Percentiles rank a stretch among this genome's conserved stretches.
These are phyloP conservation scores for Melanotaenia trifasciata DNA, from an alignment of 2,797 vertebrate genomes.

Conservation along the genomic window DNA sequence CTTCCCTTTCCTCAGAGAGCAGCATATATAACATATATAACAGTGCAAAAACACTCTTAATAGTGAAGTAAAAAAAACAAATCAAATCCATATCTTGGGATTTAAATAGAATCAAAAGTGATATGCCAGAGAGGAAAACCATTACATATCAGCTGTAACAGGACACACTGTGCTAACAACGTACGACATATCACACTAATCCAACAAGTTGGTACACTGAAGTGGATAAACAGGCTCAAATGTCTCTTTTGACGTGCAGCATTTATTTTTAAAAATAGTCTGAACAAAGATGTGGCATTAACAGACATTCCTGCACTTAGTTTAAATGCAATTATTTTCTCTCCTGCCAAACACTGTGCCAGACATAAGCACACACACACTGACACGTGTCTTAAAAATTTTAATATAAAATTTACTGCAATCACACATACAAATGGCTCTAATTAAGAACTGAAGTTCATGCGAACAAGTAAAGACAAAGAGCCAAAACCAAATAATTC, in stretches of 20 bases:
- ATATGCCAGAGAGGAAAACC: background rate
- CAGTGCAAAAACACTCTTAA: background rate
- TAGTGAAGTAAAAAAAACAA: background rate
- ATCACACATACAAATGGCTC: background rate
- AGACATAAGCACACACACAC: background rate
- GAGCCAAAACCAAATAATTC: slow-evolving; percentile 9
- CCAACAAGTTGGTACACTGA: slow-evolving; percentile 32
- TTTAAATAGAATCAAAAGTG: background rate
- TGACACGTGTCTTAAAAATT: background rate
- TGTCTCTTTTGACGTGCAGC: background rate
- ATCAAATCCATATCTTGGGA: background rate
- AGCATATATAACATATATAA: too few species aligned
- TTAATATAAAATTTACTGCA: background rate
- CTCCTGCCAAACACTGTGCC: background rate
- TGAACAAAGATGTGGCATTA: slow-evolving; percentile 13
- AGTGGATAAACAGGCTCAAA: slow-evolving; percentile 28
- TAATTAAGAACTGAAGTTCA: background rate
- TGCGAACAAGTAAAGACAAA: background rate
- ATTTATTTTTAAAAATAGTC: slow-evolving; percentile 30
- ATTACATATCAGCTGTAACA: background rate
- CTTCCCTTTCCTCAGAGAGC: slow-evolving; percentile 7
- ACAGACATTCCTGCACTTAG: background rate
- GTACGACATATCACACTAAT: slow-evolving; percentile 7
- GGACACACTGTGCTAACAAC: background rate
- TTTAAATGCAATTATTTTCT: slow-evolving; percentile 1